Conservation (phyloP, 2,888 invertebrate species). For the Pollenia amentaria region DNA sequence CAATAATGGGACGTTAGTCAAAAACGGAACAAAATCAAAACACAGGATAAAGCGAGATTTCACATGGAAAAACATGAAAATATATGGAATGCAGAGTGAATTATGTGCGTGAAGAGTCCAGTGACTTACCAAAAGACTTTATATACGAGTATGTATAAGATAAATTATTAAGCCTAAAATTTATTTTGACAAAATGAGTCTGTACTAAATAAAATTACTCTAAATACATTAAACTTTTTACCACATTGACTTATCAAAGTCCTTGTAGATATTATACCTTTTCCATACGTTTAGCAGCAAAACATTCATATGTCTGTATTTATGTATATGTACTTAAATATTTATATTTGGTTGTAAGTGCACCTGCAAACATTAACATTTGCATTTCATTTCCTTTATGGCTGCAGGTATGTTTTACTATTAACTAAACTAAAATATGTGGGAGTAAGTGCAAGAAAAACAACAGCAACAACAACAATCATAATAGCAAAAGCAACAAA, state of each 20-base stretch:
- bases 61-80: too few relatives aligned
- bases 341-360: not conserved
- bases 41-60: too few relatives aligned
- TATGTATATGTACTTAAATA: not conserved
- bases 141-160: too few relatives aligned
- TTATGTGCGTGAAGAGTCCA: too few relatives aligned
- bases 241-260: not conserved
- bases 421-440: slow-evolving; percentile 35
- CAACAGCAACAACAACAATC: slow-evolving; percentile 14
- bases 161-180: too few relatives aligned
- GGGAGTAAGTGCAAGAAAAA: not conserved
- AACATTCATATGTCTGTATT: not conserved
- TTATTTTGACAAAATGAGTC: too few relatives aligned
- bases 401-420: slow-evolving; percentile 56
- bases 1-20: too few relatives aligned
- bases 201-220: too few relatives aligned
- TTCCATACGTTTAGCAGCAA: not conserved
- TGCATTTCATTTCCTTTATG: slow-evolving; percentile 71
- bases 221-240: not conserved
- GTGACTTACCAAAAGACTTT: too few relatives aligned
- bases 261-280: not conserved
- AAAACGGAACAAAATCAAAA: too few relatives aligned
- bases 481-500: slow-evolving; percentile 21
- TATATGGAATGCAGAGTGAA: too few relatives aligned
- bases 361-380: slow-evolving; percentile 65